Evolutionary conservation across 2,113 vertebrate species (phyloP).

Genomic region (Periophthalmus modestus): DNA sequence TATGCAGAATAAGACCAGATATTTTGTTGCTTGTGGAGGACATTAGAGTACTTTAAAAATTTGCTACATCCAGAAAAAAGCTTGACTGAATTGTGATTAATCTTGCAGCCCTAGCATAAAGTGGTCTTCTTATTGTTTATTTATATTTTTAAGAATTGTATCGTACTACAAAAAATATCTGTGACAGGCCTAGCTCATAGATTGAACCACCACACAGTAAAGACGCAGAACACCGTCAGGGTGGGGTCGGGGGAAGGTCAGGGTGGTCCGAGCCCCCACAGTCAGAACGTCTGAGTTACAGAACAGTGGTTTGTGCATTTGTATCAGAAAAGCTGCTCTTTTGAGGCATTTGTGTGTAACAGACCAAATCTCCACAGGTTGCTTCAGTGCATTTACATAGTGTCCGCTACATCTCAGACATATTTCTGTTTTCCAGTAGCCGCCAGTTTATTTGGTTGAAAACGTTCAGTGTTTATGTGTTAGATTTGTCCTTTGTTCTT

Average conservation of each 20-base stretch:
- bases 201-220: slow-evolving; percentile 34
- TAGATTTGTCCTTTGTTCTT: slow-evolving; percentile 29
- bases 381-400: background rate
- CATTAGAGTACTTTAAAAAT: too few relatives aligned
- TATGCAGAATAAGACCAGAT: too few relatives aligned
- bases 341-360: background rate
- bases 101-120: too few relatives aligned
- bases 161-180: too few relatives aligned
- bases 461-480: slow-evolving; percentile 4
- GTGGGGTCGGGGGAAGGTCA: background rate
- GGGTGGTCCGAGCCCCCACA: background rate
- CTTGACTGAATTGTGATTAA: too few relatives aligned
- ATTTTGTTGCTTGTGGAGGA: too few relatives aligned
- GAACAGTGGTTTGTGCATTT: slow-evolving; percentile 28
- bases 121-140: too few relatives aligned
- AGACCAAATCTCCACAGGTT: background rate
- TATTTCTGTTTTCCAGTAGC: slow-evolving; percentile 12
- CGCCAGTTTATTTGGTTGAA: slow-evolving; percentile 14
- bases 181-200: background rate
- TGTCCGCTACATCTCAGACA: slow-evolving; percentile 2
- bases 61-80: too few relatives aligned
- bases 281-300: background rate
- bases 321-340: slow-evolving; percentile 24
- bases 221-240: slow-evolving; percentile 11
- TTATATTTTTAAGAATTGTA: too few relatives aligned